phyloP scores from a whole-genome alignment of 2,113 vertebrate genomes.

The Bubo scandiacus region DNA sequence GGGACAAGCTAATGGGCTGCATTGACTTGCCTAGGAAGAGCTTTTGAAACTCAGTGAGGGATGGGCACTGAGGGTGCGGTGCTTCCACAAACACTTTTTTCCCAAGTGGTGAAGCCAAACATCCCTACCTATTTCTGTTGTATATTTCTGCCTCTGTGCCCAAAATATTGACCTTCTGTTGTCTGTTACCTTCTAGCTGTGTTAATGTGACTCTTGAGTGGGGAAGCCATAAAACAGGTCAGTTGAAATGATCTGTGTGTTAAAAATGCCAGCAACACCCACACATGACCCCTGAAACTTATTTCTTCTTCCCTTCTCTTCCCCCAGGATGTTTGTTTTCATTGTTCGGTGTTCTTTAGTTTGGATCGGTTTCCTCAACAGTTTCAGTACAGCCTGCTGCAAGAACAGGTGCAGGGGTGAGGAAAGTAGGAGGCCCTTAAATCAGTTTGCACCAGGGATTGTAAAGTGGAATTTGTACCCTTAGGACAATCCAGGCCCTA shows the following conservation, averaged over 20 bases:
- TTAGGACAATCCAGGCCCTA: background rate
- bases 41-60: background rate
- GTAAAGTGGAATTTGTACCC: background rate
- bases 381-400: background rate
- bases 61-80: rapidly evolving
- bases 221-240: background rate
- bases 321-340: background rate
- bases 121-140: background rate
- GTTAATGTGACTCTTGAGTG: background rate
- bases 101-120: background rate
- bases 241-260: background rate
- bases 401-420: background rate
- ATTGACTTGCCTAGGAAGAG: background rate
- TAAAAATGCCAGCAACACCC: background rate
- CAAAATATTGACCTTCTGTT: background rate
- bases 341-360: background rate
- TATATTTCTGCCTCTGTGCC: background rate
- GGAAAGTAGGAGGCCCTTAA: background rate
- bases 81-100: background rate
- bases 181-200: background rate
- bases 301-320: background rate
- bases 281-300: background rate
- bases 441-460: background rate
- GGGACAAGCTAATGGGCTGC: background rate
- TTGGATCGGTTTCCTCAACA: background rate